These are phyloP conservation scores for Chirona hameri DNA, from an alignment of 2,888 invertebrate genomes.

Conservation along the genomic window DNA sequence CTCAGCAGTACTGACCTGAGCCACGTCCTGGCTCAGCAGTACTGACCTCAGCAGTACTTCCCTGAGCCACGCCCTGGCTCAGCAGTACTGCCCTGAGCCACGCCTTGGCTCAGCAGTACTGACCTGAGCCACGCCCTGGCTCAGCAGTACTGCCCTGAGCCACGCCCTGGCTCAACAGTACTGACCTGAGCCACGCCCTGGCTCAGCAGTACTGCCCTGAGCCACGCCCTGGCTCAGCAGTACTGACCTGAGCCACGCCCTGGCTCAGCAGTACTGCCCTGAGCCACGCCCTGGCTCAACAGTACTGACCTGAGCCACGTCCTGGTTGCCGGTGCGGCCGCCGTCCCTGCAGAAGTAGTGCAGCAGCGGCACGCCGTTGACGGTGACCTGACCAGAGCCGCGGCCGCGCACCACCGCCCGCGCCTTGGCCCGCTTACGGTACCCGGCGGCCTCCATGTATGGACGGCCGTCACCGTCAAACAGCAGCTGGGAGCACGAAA, in stretches of 20 bases:
- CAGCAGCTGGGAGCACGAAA: slow-evolving; percentile 42
- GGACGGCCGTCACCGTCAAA: slow-evolving; percentile 44
- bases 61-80: too few species aligned
- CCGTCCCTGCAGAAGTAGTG: slow-evolving; percentile 67
- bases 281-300: too few species aligned
- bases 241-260: too few species aligned
- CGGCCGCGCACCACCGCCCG: slow-evolving; percentile 74
- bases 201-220: too few species aligned
- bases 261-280: background rate
- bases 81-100: too few species aligned
- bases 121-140: too few species aligned
- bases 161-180: background rate
- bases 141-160: background rate
- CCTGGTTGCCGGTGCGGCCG: slow-evolving; percentile 44
- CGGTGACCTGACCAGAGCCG: slow-evolving; percentile 75
- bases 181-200: background rate
- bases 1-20: too few species aligned
- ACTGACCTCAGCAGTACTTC: too few species aligned
- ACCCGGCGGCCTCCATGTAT: slow-evolving; percentile 44
- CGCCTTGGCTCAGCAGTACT: too few species aligned
- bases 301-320: slow-evolving; percentile 1
- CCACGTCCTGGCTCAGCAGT: too few species aligned
- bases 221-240: too few species aligned
- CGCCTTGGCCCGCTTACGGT: slow-evolving; percentile 65
- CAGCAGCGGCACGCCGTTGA: slow-evolving; percentile 71